Conservation (phyloP, 2,888 invertebrate species). For the Polia nebulosa region DNA sequence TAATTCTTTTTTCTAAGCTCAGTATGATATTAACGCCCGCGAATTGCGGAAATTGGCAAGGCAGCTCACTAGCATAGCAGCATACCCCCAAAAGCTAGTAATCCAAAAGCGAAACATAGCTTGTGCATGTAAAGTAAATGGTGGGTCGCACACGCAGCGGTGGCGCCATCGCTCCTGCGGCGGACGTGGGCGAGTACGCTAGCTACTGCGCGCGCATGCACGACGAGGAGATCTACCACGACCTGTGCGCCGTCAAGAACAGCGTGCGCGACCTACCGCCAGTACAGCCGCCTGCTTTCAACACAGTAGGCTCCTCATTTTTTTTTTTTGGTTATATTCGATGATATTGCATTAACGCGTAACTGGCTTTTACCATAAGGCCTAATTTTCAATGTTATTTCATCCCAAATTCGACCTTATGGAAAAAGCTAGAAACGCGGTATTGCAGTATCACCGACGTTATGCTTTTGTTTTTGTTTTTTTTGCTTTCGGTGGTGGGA, state of each 20-base stretch:
- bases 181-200: conserved; percentile 92
- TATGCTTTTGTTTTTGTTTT: conserved; percentile 46
- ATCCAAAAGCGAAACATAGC: conserved; percentile 63
- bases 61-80: conserved; percentile 6
- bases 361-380: no score
- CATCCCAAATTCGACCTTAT: no score
- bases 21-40: background rate
- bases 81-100: conserved; percentile 42
- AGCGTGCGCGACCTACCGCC: conserved; percentile 88
- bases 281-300: conserved; percentile 85
- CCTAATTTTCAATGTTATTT: no score
- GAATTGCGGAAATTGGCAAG: conserved; percentile 3
- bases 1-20: no score
- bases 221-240: conserved; percentile 98
- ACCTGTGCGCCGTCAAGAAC: conserved; percentile 95
- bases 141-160: conserved; percentile 78
- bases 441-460: no score
- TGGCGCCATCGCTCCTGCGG: conserved; percentile 75
- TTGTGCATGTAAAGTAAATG: conserved; percentile 68
- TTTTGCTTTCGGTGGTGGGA: conserved; percentile 56
- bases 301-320: conserved; percentile 81
- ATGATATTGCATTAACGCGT: no score
- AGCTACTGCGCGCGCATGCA: conserved; percentile 94
- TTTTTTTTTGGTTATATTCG: conserved; percentile 69
- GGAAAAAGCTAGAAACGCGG: no score